A percentile compares a stretch with the other conserved stretches of the same genome.
These are phyloP conservation scores for Harpalus rufipes DNA, from an alignment of 2,888 invertebrate genomes.

Conservation along the genomic window DNA sequence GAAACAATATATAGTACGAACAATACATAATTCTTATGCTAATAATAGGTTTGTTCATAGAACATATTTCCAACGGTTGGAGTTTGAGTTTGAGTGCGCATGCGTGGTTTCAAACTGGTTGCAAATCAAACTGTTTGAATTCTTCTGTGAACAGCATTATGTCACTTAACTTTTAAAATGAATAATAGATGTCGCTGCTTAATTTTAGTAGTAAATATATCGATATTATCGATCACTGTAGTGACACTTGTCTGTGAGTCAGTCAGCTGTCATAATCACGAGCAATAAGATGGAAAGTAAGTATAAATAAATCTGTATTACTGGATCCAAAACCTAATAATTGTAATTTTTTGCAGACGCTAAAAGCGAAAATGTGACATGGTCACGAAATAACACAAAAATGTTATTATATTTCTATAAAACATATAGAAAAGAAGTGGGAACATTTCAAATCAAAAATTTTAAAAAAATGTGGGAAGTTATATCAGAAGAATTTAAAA, in stretches of 20 bases:
- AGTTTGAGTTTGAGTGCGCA: too few relatives aligned
- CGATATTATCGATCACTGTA: background rate
- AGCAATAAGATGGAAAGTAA: background rate
- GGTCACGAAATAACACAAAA: background rate
- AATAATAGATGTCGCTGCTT: background rate
- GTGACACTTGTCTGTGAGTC: background rate
- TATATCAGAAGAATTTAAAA: background rate
- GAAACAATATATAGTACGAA: too few relatives aligned
- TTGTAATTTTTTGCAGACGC: background rate
- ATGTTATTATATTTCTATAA: background rate
- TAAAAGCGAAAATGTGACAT: background rate
- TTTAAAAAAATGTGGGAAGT: background rate
- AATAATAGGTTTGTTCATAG: conserved; percentile 1
- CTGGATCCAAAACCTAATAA: background rate
- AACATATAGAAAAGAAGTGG: background rate
- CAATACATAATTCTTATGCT: too few relatives aligned
- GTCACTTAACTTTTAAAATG: background rate
- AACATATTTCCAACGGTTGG: background rate
- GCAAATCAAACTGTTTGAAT: background rate
- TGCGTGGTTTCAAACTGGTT: background rate
- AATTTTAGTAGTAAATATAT: background rate
- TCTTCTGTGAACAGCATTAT: background rate
- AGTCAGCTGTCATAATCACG: background rate
- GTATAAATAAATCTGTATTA: background rate
- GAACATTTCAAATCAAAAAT: background rate